phyloP scores from a whole-genome alignment of 2,113 vertebrate genomes.

The Pituophis catenifer region DNA sequence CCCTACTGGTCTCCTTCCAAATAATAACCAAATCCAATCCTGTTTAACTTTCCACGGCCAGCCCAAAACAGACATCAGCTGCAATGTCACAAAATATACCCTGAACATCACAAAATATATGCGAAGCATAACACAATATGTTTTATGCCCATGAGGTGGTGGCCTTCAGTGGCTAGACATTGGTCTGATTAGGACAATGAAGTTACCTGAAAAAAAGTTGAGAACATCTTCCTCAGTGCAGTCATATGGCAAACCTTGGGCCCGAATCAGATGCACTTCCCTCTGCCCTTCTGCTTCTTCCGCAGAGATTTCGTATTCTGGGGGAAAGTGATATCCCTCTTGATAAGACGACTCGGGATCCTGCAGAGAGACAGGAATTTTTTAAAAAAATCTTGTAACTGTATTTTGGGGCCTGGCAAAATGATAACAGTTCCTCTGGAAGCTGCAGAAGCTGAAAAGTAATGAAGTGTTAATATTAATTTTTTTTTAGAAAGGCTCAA shows the following conservation, averaged over 20 bases:
- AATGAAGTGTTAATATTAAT: neutral
- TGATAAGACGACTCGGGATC: constrained; percentile 63
- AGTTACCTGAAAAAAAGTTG: constrained; percentile 89
- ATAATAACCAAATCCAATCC: neutral
- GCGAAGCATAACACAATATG: neutral
- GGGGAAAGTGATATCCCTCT: constrained; percentile 74
- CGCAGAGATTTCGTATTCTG: constrained; percentile 54
- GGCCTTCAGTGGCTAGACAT: neutral
- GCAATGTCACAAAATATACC: too few species aligned
- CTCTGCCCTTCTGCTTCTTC: constrained; percentile 49
- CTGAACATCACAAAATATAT: too few species aligned
- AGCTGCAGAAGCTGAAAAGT: neutral
- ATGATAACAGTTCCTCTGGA: neutral
- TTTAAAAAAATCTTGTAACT: neutral
- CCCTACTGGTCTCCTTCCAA: neutral
- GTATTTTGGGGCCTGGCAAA: neutral
- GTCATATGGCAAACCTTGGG: constrained; percentile 84
- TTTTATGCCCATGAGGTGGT: neutral
- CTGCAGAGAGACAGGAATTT: constrained; percentile 1
- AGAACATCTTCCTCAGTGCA: constrained; percentile 85
- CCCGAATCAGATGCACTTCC: constrained; percentile 81
- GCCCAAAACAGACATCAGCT: neutral
- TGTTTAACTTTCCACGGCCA: neutral
- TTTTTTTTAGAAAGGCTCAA: neutral
- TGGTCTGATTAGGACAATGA: accelerated